Percentiles rank a stretch among this genome's conserved stretches.
phyloP scores from a whole-genome alignment of 2,888 invertebrate genomes.

The Pterobdella sp. region DNA sequence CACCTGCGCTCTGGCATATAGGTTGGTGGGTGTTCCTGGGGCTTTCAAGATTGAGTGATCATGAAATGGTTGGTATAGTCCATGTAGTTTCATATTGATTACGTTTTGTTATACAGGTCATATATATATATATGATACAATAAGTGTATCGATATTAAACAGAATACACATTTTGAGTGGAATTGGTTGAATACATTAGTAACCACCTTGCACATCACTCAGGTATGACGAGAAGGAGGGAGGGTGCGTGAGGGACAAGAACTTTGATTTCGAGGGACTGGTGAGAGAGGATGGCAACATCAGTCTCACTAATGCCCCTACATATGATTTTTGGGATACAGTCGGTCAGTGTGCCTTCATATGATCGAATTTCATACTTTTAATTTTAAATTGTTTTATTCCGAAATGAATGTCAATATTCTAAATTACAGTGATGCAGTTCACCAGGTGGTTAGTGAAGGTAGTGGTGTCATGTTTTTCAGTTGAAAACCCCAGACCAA shows the following conservation, averaged over 20 bases:
- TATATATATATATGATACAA: no score
- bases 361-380: background rate
- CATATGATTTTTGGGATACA: background rate
- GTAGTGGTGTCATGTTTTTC: background rate
- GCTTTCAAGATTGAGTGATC: no score
- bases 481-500: background rate
- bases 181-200: no score
- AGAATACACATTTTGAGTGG: no score
- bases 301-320: background rate
- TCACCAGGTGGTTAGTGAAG: conserved; percentile 9
- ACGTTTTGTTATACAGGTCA: no score
- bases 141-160: no score
- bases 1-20: conserved; percentile 28
- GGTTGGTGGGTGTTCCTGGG: background rate
- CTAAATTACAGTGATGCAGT: background rate
- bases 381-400: background rate
- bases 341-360: conserved; percentile 11
- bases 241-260: conserved; percentile 19
- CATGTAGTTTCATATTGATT: no score
- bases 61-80: no score
- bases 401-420: background rate
- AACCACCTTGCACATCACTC: background rate
- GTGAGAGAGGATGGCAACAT: conserved; percentile 9
- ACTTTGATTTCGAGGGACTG: conserved; percentile 22
- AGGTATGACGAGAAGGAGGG: conserved; percentile 6